Percentiles rank a stretch among this genome's conserved stretches.
These are phyloP conservation scores for Tychaedon coryphoeus DNA, from an alignment of 2,113 vertebrate species.

Conservation along the genomic window DNA sequence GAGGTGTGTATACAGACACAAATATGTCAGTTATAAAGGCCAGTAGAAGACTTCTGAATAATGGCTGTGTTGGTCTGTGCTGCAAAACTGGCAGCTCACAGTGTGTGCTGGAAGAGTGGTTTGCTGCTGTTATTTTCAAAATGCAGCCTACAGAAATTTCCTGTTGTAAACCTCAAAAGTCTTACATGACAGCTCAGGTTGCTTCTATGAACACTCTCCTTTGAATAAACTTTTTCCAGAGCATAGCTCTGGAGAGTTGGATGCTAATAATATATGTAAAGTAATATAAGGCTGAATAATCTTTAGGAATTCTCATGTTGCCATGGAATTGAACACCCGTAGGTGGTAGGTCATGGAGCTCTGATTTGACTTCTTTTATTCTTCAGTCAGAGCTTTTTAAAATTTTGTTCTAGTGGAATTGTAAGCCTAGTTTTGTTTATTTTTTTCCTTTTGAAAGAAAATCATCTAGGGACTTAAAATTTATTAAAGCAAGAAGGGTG, in stretches of 20 bases:
- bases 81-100: background rate
- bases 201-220: background rate
- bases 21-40: background rate
- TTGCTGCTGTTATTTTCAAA: background rate
- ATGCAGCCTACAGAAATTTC: background rate
- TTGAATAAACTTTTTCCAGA: background rate
- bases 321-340: constrained; percentile 40
- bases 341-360: constrained; percentile 48
- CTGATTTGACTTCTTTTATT: constrained; percentile 36
- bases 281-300: constrained; percentile 54
- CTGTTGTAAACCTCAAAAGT: background rate
- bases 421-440: background rate
- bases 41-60: background rate
- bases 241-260: background rate
- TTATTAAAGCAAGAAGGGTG: background rate
- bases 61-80: background rate
- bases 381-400: background rate
- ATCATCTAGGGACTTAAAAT: background rate
- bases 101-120: background rate
- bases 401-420: background rate
- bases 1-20: background rate
- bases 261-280: constrained; percentile 28
- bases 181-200: background rate
- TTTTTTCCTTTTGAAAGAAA: background rate
- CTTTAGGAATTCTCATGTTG: constrained; percentile 59